Conservation (phyloP, 35 echinoderm and acorn worm species). For the Apostichopus californicus region DNA sequence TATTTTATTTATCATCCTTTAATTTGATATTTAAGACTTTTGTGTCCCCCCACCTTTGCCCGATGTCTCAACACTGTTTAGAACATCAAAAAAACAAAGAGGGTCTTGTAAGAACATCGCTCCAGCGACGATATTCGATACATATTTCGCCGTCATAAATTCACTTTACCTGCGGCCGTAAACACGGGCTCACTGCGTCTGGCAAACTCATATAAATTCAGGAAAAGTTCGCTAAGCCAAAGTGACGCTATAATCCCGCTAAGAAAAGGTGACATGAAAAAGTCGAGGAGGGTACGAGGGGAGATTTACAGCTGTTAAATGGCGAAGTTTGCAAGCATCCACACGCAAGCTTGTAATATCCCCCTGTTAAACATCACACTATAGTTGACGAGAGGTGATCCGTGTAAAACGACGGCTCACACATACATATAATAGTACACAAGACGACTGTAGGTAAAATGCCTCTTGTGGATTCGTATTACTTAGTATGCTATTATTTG, state of each 20-base stretch:
- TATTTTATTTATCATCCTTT: constrained; percentile 54
- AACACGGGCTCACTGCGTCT: constrained; percentile 22
- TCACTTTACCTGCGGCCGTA: constrained; percentile 53
- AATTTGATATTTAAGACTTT: constrained; percentile 58
- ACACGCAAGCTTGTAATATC: constrained; percentile 40
- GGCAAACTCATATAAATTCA: constrained; percentile 47
- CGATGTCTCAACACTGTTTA: constrained; percentile 56
- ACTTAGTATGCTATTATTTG: too few species aligned
- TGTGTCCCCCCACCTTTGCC: constrained; percentile 48
- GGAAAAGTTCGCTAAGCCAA: constrained; percentile 26
- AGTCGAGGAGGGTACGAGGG: not conserved
- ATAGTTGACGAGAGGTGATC: constrained; percentile 1
- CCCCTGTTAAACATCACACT: not conserved
- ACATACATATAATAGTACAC: not conserved
- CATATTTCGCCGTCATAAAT: constrained; percentile 51
- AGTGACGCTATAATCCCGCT: constrained; percentile 4
- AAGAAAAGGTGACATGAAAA: constrained; percentile 7
- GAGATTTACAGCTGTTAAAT: constrained; percentile 43
- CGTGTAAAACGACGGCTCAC: not conserved
- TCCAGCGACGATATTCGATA: not conserved
- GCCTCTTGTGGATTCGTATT: too few species aligned
- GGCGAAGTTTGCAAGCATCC: constrained; percentile 23
- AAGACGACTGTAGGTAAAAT: not conserved
- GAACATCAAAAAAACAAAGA: constrained; percentile 50
- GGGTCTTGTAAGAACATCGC: not conserved